phyloP scores from a whole-genome alignment of 2,888 invertebrate species.

The Sylvicola fuscatus region DNA sequence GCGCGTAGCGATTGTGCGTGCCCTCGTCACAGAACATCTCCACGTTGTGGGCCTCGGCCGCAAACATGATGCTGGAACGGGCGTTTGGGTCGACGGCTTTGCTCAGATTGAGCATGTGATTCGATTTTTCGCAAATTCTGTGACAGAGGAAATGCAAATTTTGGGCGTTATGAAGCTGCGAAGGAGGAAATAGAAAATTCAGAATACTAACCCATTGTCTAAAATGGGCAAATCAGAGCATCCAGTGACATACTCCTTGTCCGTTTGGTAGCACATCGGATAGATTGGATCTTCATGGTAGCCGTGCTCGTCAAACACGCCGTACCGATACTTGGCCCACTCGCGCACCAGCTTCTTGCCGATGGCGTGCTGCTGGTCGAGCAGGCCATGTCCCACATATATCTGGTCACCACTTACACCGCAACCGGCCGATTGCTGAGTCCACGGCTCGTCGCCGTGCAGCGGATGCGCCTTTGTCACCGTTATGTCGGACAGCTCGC shows the following conservation, averaged over 20 bases:
- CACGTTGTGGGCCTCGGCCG: slow-evolving; percentile 28
- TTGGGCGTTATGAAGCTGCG: too few relatives aligned
- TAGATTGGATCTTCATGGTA: slow-evolving; percentile 34
- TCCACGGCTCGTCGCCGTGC: slow-evolving; percentile 32
- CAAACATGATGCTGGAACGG: slow-evolving; percentile 31
- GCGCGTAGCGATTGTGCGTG: slow-evolving; percentile 37
- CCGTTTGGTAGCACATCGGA: slow-evolving; percentile 29
- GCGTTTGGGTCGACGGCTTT: slow-evolving; percentile 21
- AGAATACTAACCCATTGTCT: slow-evolving; percentile 26
- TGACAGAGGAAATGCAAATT: neutral
- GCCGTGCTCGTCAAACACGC: slow-evolving; percentile 44
- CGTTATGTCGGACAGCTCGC: slow-evolving; percentile 32
- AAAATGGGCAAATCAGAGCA: slow-evolving; percentile 30
- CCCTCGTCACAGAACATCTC: slow-evolving; percentile 38
- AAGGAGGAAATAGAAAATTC: slow-evolving; percentile 2
- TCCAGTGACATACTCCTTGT: slow-evolving; percentile 22
- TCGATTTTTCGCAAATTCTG: slow-evolving; percentile 6
- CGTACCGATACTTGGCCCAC: slow-evolving; percentile 45
- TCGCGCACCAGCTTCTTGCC: slow-evolving; percentile 33
- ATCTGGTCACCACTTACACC: slow-evolving; percentile 35
- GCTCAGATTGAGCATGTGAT: slow-evolving; percentile 4
- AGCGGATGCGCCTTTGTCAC: slow-evolving; percentile 29
- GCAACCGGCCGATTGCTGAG: slow-evolving; percentile 38
- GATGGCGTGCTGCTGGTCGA: slow-evolving; percentile 12
- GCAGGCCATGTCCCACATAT: slow-evolving; percentile 26